Evolutionary conservation across 2,888 invertebrate species (phyloP).

Genomic region (Microdon myrmicae): DNA sequence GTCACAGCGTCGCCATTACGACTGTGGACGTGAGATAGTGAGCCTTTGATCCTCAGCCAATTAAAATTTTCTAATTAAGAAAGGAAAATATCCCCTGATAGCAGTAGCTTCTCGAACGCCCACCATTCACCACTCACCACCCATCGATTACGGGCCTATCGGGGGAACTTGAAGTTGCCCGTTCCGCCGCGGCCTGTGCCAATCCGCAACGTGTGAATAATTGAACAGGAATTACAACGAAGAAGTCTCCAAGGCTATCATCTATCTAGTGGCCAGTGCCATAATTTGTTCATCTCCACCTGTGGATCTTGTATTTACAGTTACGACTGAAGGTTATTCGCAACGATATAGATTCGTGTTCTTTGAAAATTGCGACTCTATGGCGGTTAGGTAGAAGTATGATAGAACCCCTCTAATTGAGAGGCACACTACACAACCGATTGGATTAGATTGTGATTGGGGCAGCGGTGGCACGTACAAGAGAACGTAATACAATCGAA

Average conservation of each 20-base stretch:
- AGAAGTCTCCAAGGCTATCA: slow-evolving; percentile 26
- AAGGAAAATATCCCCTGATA: slow-evolving; percentile 14
- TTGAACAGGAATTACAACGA: slow-evolving; percentile 41
- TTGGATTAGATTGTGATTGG: no score
- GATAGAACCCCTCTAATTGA: slow-evolving; percentile 26
- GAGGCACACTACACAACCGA: neutral
- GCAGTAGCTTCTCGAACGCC: no score
- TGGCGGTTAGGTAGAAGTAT: slow-evolving; percentile 2
- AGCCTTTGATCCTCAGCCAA: no score
- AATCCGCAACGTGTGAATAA: slow-evolving; percentile 30
- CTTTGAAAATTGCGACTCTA: slow-evolving; percentile 21
- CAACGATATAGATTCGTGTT: slow-evolving; percentile 28
- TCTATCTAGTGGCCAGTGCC: slow-evolving; percentile 10
- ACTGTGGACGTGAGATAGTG: no score
- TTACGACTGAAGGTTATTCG: slow-evolving; percentile 21
- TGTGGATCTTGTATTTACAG: slow-evolving; percentile 26
- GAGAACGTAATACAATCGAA: slow-evolving; percentile 1
- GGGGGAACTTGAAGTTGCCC: no score
- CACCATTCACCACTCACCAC: neutral
- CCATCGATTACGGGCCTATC: neutral
- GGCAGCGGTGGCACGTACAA: slow-evolving; percentile 28
- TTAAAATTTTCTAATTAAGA: slow-evolving; percentile 49
- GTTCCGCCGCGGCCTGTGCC: slow-evolving; percentile 1
- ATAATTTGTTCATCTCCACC: slow-evolving; percentile 1
- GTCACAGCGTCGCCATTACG: no score